Base-by-base conservation (phyloP, 2,797 vertebrate genomes). In the Acridotheres tristis region DNA sequence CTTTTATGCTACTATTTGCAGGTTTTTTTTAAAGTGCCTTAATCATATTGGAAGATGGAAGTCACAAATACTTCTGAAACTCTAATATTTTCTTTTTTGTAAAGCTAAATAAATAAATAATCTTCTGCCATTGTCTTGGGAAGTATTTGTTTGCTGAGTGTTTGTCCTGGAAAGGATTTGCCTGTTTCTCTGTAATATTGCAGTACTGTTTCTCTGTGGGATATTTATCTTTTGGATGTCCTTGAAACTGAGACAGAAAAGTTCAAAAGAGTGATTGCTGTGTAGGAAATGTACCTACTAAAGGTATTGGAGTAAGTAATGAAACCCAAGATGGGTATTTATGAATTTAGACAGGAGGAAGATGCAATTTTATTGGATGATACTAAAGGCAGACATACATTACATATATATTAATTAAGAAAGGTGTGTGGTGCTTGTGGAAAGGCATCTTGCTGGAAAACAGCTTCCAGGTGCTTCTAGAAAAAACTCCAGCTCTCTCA, bases 231-330 rank as follows among this genome's bases (percentile, higher is more conserved):
- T 66, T 67, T 1, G 11, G 14, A 11, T 91, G 69, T 42, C 61
- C 78, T 88, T 90, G 72, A 85, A 85, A 74, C 11, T 10, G 38
- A 76, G 48, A 57, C 67, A 48, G 48, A 71, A 69, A 57, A 68
- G 36, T 67, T 90, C 25, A 59, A 59, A 63, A 73, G 50, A 51
- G 9, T 34, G n/a, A 50, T 48, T 72, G 36, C 34, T 50, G 5
- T 84, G 57, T 26, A 78, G 34, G 32, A 55, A 79, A 65, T 45
- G 14, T 77, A 48, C 32, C 38, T 91, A 3, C 26, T 74, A 48
- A 50, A 61, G 27, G 29, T 72, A 30, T 42, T 82, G 27, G 16
- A 82, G 29, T 71, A 75, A 58, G 4, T 75, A 58, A 62, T 73
- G 62, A 83, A 88, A 45, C 23, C 7, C 8, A 34, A 59, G 36